phyloP scores from a whole-genome alignment of 2,888 invertebrate genomes.

The Lasioglossum figueresi region DNA sequence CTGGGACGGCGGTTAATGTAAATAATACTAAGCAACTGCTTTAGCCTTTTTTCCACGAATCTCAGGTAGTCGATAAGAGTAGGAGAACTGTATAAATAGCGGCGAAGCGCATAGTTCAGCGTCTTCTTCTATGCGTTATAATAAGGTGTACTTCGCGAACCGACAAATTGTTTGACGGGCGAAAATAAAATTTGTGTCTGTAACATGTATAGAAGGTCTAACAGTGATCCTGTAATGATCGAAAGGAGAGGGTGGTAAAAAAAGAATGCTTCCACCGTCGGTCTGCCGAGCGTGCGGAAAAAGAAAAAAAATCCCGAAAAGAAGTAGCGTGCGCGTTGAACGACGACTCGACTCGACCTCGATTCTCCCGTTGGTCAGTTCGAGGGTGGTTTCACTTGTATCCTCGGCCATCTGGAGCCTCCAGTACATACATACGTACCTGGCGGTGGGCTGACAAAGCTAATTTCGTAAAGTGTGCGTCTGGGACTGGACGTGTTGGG shows the following conservation, averaged over 20 bases:
- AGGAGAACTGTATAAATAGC: too few relatives aligned
- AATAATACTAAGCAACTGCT: too few relatives aligned
- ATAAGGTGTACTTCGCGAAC: too few relatives aligned
- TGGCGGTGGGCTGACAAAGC: constrained; percentile 77
- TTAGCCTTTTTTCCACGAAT: too few relatives aligned
- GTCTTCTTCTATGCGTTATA: too few relatives aligned
- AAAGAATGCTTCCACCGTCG: neutral
- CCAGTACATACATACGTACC: constrained; percentile 53
- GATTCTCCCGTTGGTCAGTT: constrained; percentile 32
- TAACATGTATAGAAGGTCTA: too few relatives aligned
- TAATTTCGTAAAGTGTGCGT: constrained; percentile 77
- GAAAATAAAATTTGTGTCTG: too few relatives aligned
- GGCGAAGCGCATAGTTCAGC: too few relatives aligned
- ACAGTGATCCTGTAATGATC: neutral
- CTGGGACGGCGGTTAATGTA: too few relatives aligned
- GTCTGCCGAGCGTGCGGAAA: neutral
- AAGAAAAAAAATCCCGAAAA: neutral
- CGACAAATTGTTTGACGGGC: too few relatives aligned
- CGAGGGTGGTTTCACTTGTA: constrained; percentile 21
- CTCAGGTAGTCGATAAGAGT: too few relatives aligned
- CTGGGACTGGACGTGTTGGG: constrained; percentile 73
- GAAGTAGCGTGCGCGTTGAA: neutral
- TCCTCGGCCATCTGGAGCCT: constrained; percentile 27
- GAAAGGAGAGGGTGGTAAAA: neutral
- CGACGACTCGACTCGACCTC: constrained; percentile 23